These are phyloP conservation scores for Sparidentex hasta DNA, from an alignment of 2,797 vertebrate species.

Conservation along the genomic window DNA sequence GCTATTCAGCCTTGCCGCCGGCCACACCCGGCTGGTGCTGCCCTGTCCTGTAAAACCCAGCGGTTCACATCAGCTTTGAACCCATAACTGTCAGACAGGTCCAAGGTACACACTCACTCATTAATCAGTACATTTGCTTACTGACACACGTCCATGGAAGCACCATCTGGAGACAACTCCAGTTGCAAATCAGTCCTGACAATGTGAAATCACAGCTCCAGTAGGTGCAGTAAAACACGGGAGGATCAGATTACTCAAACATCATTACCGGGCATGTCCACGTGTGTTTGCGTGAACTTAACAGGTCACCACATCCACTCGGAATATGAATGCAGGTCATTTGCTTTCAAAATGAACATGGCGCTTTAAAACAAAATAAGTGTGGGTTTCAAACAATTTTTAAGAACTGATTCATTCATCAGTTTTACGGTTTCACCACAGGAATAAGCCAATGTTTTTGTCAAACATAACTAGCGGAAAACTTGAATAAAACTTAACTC, in stretches of 20 bases:
- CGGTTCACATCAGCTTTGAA: constrained; percentile 64
- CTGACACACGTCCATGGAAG: constrained; percentile 39
- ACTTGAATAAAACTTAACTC: neutral
- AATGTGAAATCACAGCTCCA: constrained; percentile 66
- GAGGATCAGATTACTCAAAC: constrained; percentile 51
- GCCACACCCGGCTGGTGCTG: constrained; percentile 61
- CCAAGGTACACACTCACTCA: constrained; percentile 42
- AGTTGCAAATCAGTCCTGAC: constrained; percentile 46
- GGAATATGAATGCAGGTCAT: neutral
- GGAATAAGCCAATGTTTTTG: neutral
- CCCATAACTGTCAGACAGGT: constrained; percentile 76
- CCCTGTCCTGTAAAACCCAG: constrained; percentile 61
- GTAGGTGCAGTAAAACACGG: constrained; percentile 58
- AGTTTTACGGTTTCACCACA: neutral
- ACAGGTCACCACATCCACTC: constrained; percentile 7
- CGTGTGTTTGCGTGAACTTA: constrained; percentile 31
- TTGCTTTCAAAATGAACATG: neutral
- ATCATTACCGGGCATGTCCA: constrained; percentile 31
- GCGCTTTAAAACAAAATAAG: neutral
- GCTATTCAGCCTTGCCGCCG: constrained; percentile 42
- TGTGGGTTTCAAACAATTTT: neutral
- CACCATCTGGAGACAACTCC: constrained; percentile 32
- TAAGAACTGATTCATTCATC: neutral
- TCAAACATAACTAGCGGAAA: neutral
- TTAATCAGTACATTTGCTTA: constrained; percentile 66